phyloP scores from a whole-genome alignment of 2,113 vertebrate species.

The Alligator mississippiensis region DNA sequence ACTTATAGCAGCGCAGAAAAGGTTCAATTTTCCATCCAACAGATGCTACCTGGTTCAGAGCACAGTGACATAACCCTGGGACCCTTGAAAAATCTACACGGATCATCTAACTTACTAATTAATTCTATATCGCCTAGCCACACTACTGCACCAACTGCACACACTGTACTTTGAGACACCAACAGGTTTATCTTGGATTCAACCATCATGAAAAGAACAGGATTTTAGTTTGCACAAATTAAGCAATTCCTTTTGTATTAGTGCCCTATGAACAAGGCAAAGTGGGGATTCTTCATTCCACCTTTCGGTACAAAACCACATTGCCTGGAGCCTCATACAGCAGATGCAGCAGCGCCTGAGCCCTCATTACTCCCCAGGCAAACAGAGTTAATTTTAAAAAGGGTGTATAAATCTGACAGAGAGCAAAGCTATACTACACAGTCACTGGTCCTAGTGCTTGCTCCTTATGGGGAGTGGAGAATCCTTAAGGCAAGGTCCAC shows the following conservation, averaged over 20 bases:
- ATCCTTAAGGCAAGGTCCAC: not conserved
- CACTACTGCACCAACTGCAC: constrained; percentile 22
- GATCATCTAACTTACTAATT: not conserved
- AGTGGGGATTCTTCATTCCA: not conserved
- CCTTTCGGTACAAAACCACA: not conserved
- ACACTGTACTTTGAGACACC: not conserved
- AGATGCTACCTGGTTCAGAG: not conserved
- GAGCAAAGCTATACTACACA: not conserved
- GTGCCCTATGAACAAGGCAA: not conserved
- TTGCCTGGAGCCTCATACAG: not conserved
- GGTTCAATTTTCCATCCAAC: not conserved
- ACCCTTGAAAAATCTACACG: not conserved
- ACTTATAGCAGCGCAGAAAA: not conserved
- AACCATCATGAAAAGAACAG: constrained; percentile 33
- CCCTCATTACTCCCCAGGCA: not conserved
- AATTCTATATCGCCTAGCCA: constrained; percentile 32
- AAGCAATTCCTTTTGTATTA: constrained; percentile 29
- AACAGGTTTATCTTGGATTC: not conserved
- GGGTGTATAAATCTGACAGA: not conserved
- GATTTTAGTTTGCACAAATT: constrained; percentile 12
- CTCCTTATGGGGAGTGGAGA: not conserved
- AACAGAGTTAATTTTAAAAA: not conserved
- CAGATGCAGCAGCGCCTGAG: not conserved
- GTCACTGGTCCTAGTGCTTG: not conserved
- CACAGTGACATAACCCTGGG: not conserved